These are phyloP conservation scores for Elephantulus edwardii DNA, from an alignment of 2,113 vertebrate genomes.

Conservation along the genomic window DNA sequence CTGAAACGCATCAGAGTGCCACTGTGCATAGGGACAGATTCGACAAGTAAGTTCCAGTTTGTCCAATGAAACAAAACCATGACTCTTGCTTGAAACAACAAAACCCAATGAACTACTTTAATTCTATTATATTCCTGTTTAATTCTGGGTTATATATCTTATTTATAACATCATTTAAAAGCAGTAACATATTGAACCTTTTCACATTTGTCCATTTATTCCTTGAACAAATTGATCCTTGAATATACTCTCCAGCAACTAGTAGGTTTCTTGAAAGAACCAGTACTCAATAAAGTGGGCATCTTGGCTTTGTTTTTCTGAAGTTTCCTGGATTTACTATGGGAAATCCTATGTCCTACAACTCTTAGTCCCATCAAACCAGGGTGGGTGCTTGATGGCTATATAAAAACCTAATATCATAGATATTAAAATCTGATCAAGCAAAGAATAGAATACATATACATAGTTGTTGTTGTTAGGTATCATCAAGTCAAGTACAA, in stretches of 20 bases:
- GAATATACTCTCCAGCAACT: background rate
- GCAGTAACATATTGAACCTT: background rate
- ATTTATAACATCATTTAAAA: background rate
- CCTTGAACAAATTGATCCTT: background rate
- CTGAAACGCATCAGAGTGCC: too few relatives aligned
- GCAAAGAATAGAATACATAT: background rate
- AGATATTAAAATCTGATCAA: background rate
- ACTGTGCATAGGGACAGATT: too few relatives aligned
- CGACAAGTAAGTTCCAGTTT: too few relatives aligned
- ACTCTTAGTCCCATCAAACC: background rate
- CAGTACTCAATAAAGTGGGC: background rate
- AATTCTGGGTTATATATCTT: background rate
- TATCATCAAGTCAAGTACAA: too few relatives aligned
- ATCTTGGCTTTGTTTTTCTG: background rate
- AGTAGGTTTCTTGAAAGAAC: background rate
- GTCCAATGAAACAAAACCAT: background rate
- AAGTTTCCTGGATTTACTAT: background rate
- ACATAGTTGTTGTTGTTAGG: too few relatives aligned
- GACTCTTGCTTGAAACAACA: background rate
- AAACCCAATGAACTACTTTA: background rate
- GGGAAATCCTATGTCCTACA: background rate
- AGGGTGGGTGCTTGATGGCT: background rate
- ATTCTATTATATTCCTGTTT: background rate
- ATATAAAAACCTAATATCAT: background rate
- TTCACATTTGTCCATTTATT: background rate